Percentiles rank a stretch among this genome's conserved stretches.
These are phyloP conservation scores for Nemoura dubitans DNA, from an alignment of 2,888 invertebrate genomes.

Conservation along the genomic window DNA sequence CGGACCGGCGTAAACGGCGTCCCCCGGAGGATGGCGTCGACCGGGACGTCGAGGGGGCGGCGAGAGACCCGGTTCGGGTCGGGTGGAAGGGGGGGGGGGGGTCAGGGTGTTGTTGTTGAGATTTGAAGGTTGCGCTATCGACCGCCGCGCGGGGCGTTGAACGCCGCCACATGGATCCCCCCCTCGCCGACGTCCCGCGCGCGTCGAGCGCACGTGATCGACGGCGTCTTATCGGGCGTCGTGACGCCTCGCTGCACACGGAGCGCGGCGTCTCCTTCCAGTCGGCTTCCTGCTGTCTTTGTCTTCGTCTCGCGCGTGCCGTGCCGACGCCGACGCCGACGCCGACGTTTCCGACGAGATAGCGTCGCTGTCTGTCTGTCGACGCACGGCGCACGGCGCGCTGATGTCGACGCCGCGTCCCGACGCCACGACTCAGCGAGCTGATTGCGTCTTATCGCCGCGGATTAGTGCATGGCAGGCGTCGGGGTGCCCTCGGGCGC, in stretches of 20 bases:
- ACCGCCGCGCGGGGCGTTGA: not conserved
- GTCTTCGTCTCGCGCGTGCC: not conserved
- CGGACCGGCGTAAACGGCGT: not conserved
- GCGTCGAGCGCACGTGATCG: not conserved
- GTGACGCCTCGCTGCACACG: constrained; percentile 4
- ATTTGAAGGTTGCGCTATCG: constrained; percentile 12
- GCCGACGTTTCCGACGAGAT: not conserved
- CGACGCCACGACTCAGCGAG: not conserved
- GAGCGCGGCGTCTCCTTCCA: not conserved
- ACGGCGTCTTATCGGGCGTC: constrained; percentile 12
- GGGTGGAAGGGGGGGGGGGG: not conserved
- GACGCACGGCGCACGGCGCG: not conserved
- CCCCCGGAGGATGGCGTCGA: not conserved
- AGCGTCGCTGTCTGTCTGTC: not conserved
- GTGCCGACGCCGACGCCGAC: not conserved
- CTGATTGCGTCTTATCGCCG: not conserved
- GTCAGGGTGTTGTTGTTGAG: not conserved
- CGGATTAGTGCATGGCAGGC: not conserved
- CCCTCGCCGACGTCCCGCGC: not conserved
- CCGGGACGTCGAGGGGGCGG: not conserved
- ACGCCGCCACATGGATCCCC: not conserved
- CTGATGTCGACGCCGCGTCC: not conserved
- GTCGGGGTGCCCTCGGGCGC: not conserved
- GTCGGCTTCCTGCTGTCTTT: not conserved
- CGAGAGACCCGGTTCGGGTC: not conserved